Percentiles rank a stretch among this genome's conserved stretches.
Conservation (phyloP, 2,888 invertebrate genomes). For the Drosophila meridionalis region DNA sequence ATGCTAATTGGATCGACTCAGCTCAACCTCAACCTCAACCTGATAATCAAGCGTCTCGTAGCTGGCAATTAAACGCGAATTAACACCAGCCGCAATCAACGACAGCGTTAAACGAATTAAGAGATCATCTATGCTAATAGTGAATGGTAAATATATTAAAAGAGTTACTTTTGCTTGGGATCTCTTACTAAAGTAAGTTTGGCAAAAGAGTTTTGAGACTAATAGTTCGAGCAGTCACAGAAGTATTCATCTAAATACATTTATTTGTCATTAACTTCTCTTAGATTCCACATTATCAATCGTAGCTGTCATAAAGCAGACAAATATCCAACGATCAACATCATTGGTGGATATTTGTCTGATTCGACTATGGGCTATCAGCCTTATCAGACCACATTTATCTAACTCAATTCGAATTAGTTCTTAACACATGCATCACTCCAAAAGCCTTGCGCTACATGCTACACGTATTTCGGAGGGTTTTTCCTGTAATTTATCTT, state of each 20-base stretch:
- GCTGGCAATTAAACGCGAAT: slow-evolving; percentile 57
- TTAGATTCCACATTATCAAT: not conserved
- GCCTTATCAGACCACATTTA: slow-evolving; percentile 10
- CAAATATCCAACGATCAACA: not conserved
- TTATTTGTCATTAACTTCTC: not conserved
- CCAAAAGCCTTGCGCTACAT: slow-evolving; percentile 13
- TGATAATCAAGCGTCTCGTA: slow-evolving; percentile 51
- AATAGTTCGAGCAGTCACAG: not conserved
- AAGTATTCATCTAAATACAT: not conserved
- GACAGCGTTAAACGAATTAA: not conserved
- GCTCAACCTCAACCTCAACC: slow-evolving; percentile 17
- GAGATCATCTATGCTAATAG: not conserved
- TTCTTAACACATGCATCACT: slow-evolving; percentile 12
- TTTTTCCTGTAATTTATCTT: slow-evolving; percentile 51
- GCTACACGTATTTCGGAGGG: slow-evolving; percentile 17
- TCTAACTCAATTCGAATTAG: slow-evolving; percentile 6
- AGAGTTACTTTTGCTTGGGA: not conserved
- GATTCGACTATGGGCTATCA: slow-evolving; percentile 9
- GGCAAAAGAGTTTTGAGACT: no score
- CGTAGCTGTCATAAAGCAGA: slow-evolving; percentile 13
- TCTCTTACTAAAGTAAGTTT: no score
- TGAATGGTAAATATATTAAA: not conserved
- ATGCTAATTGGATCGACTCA: slow-evolving; percentile 63
- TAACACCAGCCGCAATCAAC: slow-evolving; percentile 46
- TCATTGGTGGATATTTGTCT: no score